Evolutionary conservation across 2,113 vertebrate species (phyloP), one percentile per base, ranked within the genome.

Genomic region (cattle (Bos taurus)): DNA sequence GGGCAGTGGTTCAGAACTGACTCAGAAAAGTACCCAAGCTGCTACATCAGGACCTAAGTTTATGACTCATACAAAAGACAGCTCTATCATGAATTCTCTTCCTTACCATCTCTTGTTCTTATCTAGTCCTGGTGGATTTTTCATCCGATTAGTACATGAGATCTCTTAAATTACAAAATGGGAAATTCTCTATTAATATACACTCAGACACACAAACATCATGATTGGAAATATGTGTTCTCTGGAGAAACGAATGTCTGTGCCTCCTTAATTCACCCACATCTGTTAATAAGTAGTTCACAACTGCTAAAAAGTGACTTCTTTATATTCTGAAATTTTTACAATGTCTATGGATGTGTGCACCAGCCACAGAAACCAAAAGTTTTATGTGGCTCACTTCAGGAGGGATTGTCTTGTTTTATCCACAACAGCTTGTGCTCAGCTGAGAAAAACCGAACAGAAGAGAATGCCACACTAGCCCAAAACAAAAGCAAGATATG

Each of bases 1-100:
- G 95, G 88, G 62, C 95, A 98, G 82, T 98, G 97, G 96, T 98
- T 98, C 98, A 98, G 95, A 36, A 97, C 67, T 86, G 91, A 98
- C 86, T 97, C 21, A 36, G 60, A 94, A 97, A 67, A 84, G 60
- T 62, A 62, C 48, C 81, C 17, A 50, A 54, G 93, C 84, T 97
- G 64, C 46, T 4, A 33, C 26, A 59, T 97, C 94, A 95, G 92
- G 46, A 97, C 83, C 62, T 98, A 80, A 88, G 95, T 88, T 98
- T 96, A 98, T 97, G 95, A 93, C 62, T 98, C 88, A 36, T 28
- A 14, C 60, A 71, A 95, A 97, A 96, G 71, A 60, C 6, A 71
- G 16, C 52, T 74, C 86, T 48, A 64, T 85, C 64, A 12, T 59
- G 48, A 83, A 74, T 86, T 95, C 28, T 89, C 59, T 84, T 84